Conservation (phyloP, 2,888 invertebrate genomes). For the Mantis religiosa region DNA sequence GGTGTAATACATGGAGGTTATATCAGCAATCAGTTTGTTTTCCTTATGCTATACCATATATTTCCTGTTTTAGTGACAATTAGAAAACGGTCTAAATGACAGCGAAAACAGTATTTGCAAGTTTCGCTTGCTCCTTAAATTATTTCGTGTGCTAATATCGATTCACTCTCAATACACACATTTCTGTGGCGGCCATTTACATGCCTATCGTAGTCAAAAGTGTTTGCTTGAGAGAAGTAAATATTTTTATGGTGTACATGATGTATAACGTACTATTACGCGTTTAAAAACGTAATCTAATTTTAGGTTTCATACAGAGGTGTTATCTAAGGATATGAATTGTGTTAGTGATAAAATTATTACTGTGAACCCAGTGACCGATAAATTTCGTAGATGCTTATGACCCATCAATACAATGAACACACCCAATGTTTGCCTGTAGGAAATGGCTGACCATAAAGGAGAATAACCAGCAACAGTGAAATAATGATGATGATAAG, state of each 20-base stretch:
- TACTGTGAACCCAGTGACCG: not conserved
- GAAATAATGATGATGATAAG: conserved; percentile 4
- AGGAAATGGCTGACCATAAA: conserved; percentile 22
- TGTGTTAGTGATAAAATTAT: not conserved
- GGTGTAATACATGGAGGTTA: too few species aligned
- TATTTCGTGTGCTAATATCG: not conserved
- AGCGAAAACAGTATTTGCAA: too few species aligned
- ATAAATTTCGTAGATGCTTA: not conserved
- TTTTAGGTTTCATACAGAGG: not conserved
- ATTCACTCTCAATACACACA: not conserved
- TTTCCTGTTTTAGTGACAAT: too few species aligned
- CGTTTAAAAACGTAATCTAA: not conserved
- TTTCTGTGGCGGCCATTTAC: not conserved
- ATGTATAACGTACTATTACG: not conserved
- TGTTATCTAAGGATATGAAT: not conserved
- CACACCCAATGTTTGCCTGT: conserved; percentile 19
- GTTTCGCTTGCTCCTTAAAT: too few species aligned
- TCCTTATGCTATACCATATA: too few species aligned
- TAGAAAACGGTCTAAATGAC: too few species aligned
- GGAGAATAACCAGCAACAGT: conserved; percentile 8
- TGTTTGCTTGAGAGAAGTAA: not conserved
- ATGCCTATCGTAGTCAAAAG: not conserved
- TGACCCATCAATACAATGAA: conserved; percentile 13
- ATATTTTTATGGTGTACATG: not conserved
- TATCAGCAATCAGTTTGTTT: too few species aligned